Conservation (phyloP, 2,113 vertebrate genomes). For the Oxygymnocypris stewartii region DNA sequence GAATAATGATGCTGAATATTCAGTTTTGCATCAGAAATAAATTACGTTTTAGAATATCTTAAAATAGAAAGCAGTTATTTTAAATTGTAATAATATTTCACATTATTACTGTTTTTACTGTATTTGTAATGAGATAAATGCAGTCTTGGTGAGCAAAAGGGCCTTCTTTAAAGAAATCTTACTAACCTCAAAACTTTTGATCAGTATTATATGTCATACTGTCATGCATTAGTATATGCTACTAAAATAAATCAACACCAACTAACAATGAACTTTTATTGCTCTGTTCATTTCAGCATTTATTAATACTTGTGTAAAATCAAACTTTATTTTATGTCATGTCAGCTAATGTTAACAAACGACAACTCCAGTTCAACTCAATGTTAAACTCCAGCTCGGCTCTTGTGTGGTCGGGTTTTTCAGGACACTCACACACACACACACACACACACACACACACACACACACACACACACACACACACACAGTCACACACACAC, state of each 20-base stretch:
- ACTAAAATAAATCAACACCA: not conserved
- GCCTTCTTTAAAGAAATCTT: not conserved
- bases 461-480: not conserved
- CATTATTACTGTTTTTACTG: not conserved
- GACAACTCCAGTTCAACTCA: too few species aligned
- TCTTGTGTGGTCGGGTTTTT: not conserved
- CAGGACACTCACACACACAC: constrained; percentile 1
- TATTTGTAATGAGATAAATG: not conserved
- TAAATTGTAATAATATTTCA: not conserved
- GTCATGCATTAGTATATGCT: not conserved
- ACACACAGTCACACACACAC: too few species aligned
- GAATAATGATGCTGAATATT: not conserved
- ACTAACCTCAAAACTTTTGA: not conserved
- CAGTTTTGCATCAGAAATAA: not conserved
- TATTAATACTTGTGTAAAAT: not conserved
- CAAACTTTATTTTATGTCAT: not conserved
- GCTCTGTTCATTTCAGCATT: not conserved
- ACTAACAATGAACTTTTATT: not conserved
- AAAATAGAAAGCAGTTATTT: not conserved
- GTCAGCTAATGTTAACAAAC: not conserved
- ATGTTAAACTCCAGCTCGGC: constrained; percentile 17
- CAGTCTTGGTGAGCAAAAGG: not conserved
- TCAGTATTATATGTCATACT: not conserved
- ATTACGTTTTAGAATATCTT: not conserved
- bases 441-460: constrained; percentile 18